A percentile compares a stretch with the other conserved stretches of the same genome.
Conservation (phyloP, 2,113 vertebrate genomes). For the Copsychus sechellarum region DNA sequence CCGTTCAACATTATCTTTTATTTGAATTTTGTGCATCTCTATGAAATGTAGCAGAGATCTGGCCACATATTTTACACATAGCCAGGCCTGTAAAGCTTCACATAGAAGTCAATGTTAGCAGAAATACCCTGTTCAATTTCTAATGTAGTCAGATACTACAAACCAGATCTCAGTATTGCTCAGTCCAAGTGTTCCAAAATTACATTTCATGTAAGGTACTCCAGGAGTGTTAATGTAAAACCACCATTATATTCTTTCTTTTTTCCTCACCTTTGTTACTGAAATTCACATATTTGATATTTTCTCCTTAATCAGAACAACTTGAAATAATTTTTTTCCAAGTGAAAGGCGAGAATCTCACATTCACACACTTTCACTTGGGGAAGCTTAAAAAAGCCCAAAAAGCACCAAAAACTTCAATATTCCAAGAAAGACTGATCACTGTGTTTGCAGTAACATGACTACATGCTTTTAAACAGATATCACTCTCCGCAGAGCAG, state of each 20-base stretch:
- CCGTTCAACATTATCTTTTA: neutral
- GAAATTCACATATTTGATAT: neutral
- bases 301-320: neutral
- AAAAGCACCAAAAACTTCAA: neutral
- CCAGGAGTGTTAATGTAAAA: neutral
- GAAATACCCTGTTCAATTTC: neutral
- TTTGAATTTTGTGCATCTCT: neutral
- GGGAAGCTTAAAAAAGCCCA: neutral
- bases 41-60: neutral
- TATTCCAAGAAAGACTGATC: neutral
- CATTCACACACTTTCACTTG: neutral
- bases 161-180: neutral
- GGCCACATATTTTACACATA: neutral
- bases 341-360: neutral
- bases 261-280: neutral
- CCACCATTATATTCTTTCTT: neutral
- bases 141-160: rapidly evolving
- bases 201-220: neutral
- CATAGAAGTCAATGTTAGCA: neutral
- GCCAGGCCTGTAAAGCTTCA: neutral
- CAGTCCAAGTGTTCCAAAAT: neutral
- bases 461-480: neutral
- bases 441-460: neutral
- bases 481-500: neutral
- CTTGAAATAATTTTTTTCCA: neutral